Evolutionary conservation across 1,140 invertebrate genomes (phyloP), one percentile per base, ranked within the genome.

Genomic region (Asbolus verrucosus): DNA sequence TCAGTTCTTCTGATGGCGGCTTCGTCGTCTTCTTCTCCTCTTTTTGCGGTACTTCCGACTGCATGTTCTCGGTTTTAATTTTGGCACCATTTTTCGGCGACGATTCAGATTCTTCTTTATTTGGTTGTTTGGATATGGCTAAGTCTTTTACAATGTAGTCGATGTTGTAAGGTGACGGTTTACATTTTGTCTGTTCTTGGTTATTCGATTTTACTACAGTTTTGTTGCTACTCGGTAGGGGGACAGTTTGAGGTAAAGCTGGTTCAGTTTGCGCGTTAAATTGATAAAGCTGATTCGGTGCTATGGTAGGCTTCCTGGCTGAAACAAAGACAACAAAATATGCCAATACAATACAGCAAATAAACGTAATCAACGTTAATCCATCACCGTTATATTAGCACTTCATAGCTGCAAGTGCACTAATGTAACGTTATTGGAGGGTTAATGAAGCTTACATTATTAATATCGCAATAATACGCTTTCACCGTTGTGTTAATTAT

Each of bases 251-350:
- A 54, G 30, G 43, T 61, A 24, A 27, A 31, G 50, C 13, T 18
- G 27, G 67, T 62, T 46, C 59, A 18, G 19, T 6, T 65, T 41
- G 59, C 30, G 33, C n/a, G 18, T 38, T 46, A 33, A 50, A 27
- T 67, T 54, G 65, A 43, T 69, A 59, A 19, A 50, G 21, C n/a
- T 39, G 38, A 59, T 39, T 75, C 33, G 69, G 69, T 72, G 73
- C 69, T 77, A 78, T 73, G 67, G 72, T 74, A 71, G 76, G 69
- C 77, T 79, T 78, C 77, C 78, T 79, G 74, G 76, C 78, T 79
- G 74, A 74, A 79, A 79, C 77, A 78, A 79, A 77, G 70, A 75
- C 72, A 75, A 69, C 41, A 68, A 67, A 69, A 60, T 60, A 67
- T 70, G 61, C 70, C 50, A 72, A 72, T 68, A 67, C 30, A 59